Evolutionary conservation across 1,140 invertebrate genomes (phyloP).

Genomic region (Neodiprion virginianus): DNA sequence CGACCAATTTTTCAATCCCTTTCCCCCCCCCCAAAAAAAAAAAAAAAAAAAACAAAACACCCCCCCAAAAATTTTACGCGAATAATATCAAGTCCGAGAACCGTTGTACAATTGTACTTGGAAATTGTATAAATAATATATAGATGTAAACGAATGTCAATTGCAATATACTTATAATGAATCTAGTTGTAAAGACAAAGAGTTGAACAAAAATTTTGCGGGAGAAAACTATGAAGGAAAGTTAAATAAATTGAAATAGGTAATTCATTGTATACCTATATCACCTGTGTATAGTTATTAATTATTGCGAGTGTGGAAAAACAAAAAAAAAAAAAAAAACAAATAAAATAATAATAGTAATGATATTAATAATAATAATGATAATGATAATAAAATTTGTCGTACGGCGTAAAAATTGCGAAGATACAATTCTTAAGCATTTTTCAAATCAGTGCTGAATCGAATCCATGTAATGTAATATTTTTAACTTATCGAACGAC

Average conservation of each 20-base stretch:
- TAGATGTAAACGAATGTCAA: conserved; percentile 50
- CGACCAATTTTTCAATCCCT: conserved; percentile 12
- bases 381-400: too few species aligned
- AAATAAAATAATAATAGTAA: background rate
- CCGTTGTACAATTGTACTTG: conserved; percentile 25
- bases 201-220: background rate
- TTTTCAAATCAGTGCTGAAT: too few species aligned
- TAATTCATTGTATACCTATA: too few species aligned
- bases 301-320: background rate
- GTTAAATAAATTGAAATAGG: too few species aligned
- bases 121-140: conserved; percentile 42
- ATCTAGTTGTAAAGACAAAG: conserved; percentile 7
- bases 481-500: too few species aligned
- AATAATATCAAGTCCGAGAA: conserved; percentile 16
- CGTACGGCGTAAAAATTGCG: too few species aligned
- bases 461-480: too few species aligned
- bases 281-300: background rate
- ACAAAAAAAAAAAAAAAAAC: background rate
- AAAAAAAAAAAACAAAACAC: conserved; percentile 27
- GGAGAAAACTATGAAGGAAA: too few species aligned
- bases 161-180: conserved; percentile 49
- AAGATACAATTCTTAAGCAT: too few species aligned
- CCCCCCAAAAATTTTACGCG: conserved; percentile 15
- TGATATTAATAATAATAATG: background rate
- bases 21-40: conserved; percentile 26